Evolutionary conservation across 2,888 invertebrate genomes (phyloP), one percentile per base, ranked within the genome.

Genomic region (Heliconius ismenius): DNA sequence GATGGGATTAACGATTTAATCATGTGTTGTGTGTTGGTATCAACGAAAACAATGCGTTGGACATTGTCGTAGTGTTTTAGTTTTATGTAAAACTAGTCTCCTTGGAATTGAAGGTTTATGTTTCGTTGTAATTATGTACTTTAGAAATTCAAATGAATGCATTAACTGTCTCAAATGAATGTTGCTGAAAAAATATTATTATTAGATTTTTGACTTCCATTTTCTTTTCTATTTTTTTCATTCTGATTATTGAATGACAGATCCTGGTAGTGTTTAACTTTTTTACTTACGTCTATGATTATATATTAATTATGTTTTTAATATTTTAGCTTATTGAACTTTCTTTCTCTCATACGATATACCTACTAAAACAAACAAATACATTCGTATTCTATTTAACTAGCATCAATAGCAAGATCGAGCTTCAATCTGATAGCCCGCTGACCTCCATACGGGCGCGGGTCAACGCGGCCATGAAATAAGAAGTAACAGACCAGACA

Each of bases 401-500:
- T 82, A 84, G 84, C 84, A 87, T 86, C 87, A 84, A 87, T 86
- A 88, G 85, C 67, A 67, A 86, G 90, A 89, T 89, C 88, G 85
- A 83, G 85, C 83, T 82, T 81, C 82, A 85, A 91, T 91, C 89
- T 84, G 89, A 90, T 89, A 88, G 83, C 82, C 79, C 80, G 83
- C 82, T 81, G 89, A 90, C 91, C 91, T 89, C 86, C 75, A 81
- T 83, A 85, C 84, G 84, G 86, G 86, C 83, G 83, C 81, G 84
- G 92, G 91, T 91, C 91, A 91, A 81, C 81, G 81, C 81, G 88
- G 88, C 90, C 90, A 89, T 89, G 90, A 89, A 90, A 79, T 79
- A 80, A 80, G 79, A 79, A 74, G 73, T 74, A 79, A 72, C 75
- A 74, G 58, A 75, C 75, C 73, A 77, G 65, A 80, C 80, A 79